Evolutionary conservation across 1,140 invertebrate genomes (phyloP), one percentile per base, ranked within the genome.

Genomic region (Conopomorpha cramerella): DNA sequence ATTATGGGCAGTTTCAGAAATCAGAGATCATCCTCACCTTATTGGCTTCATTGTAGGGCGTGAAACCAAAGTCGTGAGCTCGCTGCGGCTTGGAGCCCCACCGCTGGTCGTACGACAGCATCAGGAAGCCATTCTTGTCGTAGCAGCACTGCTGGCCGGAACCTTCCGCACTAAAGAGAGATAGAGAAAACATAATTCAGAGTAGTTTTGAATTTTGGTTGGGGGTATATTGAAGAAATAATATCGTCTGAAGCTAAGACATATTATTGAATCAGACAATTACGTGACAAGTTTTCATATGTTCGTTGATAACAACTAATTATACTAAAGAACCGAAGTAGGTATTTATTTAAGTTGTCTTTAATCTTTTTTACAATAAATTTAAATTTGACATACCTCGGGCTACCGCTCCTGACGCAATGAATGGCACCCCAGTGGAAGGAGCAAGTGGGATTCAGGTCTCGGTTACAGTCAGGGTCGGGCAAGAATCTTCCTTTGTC

Each of bases 91-190:
- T 84, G 0, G 94, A 96, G 2, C 95, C 95, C 87, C 93, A 95
- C 79, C 91, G 89, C 48, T 95, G 93, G 71, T 98, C 96, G 38
- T 95, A 94, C 0, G 94, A 92, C 57, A 96, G 80, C 87, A 96
- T 93, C 2, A 98, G 79, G 65, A 87, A 93, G 2, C 87, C 85
- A 48, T 95, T 90, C 55, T 89, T 90, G 60, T 96, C 93, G 56
- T 98, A 99, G 53, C 96, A 99, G 51, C 96, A 98, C 56, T 97
- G 94, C 59, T 98, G 96, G 36, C 95, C 95, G 1, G 93, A 89
- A 30, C 95, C 95, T 53, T 93, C 90, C 30, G 86, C 64, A 44
- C 92, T 93, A 50, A 30, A 61, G 57, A 43, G n/a, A n/a, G n/a
- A n/a, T n/a, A n/a, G n/a, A n/a, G n/a, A n/a, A n/a, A n/a, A n/a